Evolutionary conservation across 1,140 invertebrate species (phyloP).

Genomic region (Neoseiulus cucumeris): DNA sequence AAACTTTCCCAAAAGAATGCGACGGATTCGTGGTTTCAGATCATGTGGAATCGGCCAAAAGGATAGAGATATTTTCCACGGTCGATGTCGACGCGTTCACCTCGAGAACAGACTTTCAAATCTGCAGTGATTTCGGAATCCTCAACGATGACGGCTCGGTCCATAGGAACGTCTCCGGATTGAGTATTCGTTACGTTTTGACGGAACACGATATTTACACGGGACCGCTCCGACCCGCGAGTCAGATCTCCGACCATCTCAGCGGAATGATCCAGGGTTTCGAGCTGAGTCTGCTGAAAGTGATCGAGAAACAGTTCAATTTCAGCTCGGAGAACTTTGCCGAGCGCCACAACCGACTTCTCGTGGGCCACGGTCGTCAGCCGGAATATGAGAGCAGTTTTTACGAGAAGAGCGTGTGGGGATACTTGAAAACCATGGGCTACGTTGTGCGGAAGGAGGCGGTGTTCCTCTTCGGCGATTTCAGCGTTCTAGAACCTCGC

Average conservation of each 20-base stretch:
- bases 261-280: not conserved
- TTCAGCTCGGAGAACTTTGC: not conserved
- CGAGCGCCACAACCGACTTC: not conserved
- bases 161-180: not conserved
- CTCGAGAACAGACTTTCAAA: not conserved
- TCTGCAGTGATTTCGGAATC: not conserved
- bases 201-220: not conserved
- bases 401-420: not conserved
- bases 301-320: not conserved
- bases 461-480: not conserved
- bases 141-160: not conserved
- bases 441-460: not conserved
- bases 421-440: not conserved
- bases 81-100: not conserved
- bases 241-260: not conserved
- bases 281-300: not conserved
- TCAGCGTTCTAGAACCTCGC: not conserved
- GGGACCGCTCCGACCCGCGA: not conserved
- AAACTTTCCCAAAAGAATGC: not conserved
- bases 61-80: not conserved
- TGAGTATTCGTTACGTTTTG: not conserved
- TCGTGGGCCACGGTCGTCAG: not conserved
- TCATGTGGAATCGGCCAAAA: not conserved
- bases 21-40: not conserved
- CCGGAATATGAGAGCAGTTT: not conserved